These are phyloP conservation scores for Steinernema khuongi DNA, from an alignment of 1,140 invertebrate species.

Conservation along the genomic window DNA sequence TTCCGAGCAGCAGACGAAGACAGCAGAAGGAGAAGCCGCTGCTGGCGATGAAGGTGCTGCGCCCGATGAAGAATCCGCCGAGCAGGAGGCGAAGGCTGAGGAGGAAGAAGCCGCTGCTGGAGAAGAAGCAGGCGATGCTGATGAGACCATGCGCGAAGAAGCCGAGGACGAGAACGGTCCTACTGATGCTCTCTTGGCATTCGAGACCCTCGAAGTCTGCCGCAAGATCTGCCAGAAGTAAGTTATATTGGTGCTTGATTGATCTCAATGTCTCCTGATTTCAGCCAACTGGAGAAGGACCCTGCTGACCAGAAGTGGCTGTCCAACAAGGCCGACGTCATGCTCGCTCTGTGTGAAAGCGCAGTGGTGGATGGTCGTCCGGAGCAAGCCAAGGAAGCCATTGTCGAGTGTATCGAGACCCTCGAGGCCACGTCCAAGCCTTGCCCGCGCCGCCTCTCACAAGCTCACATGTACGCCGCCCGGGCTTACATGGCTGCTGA, in stretches of 20 bases:
- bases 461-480: background rate
- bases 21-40: no score
- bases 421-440: background rate
- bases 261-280: background rate
- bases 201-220: background rate
- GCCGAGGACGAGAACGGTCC: background rate
- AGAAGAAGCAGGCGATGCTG: background rate
- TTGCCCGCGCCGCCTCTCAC: background rate
- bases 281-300: background rate
- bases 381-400: background rate
- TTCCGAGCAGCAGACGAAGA: background rate
- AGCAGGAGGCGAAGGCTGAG: background rate
- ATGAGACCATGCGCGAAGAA: background rate
- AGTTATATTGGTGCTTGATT: no score
- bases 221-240: background rate
- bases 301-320: background rate
- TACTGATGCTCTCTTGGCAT: background rate
- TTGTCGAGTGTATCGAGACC: background rate
- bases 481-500: background rate
- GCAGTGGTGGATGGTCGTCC: background rate
- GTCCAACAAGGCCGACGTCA: background rate
- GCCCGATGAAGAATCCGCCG: background rate
- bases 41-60: background rate
- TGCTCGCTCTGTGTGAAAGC: background rate
- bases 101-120: no score